Evolutionary conservation across 1,140 invertebrate species (phyloP).

Genomic region (Halictus rubicundus): DNA sequence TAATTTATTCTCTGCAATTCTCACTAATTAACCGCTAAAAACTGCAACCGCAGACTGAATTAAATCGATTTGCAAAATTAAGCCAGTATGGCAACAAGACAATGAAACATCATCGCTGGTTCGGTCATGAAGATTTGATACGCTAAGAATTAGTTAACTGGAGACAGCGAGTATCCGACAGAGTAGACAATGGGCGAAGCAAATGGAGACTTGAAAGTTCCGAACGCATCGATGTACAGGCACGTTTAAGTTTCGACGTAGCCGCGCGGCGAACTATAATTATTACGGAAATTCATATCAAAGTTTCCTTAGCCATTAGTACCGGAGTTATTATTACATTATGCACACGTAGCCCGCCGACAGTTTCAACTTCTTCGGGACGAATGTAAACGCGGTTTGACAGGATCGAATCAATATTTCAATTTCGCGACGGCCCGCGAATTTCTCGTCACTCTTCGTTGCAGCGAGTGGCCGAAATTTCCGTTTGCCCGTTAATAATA

Average conservation of each 20-base stretch:
- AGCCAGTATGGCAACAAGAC: too few species aligned
- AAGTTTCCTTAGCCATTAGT: conserved; percentile 44
- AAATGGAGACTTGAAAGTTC: conserved; percentile 32
- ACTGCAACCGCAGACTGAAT: too few species aligned
- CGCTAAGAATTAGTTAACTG: too few species aligned
- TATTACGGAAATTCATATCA: conserved; percentile 55
- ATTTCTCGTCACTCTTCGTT: too few species aligned
- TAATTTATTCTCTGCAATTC: too few species aligned
- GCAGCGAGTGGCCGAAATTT: background rate
- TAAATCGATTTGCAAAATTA: too few species aligned
- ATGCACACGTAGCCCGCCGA: background rate
- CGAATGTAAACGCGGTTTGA: background rate
- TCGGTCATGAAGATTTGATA: too few species aligned
- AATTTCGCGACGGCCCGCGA: background rate
- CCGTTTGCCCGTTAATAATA: background rate
- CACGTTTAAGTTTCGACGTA: conserved; percentile 42
- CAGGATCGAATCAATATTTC: background rate
- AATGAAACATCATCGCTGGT: too few species aligned
- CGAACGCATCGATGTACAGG: conserved; percentile 5
- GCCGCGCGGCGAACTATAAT: conserved; percentile 45
- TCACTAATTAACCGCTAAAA: too few species aligned
- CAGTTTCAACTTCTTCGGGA: too few species aligned
- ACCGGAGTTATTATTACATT: conserved; percentile 8
- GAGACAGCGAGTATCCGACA: background rate
- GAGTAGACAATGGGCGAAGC: background rate